These are phyloP conservation scores for Anoplius nigerrimus DNA, from an alignment of 2,888 invertebrate species.

Conservation along the genomic window DNA sequence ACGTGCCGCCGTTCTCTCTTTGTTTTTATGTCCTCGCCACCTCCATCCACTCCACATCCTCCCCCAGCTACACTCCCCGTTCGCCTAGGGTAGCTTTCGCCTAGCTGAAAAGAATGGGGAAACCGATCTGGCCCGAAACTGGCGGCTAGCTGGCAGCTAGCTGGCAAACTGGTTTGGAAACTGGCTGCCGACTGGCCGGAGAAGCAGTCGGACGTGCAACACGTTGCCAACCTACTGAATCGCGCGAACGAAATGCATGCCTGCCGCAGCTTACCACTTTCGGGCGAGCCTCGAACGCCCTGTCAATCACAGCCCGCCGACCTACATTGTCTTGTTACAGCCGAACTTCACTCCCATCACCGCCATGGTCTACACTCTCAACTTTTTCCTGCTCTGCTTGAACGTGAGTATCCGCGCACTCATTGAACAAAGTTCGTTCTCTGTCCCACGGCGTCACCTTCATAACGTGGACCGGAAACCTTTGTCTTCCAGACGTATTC, in stretches of 20 bases:
- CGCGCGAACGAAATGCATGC: too few relatives aligned
- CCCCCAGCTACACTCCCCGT: neutral
- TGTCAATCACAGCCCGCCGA: neutral
- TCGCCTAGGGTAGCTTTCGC: neutral
- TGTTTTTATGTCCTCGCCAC: neutral
- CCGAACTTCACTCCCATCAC: conserved; percentile 84
- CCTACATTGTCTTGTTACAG: conserved; percentile 76
- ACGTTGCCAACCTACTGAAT: conserved; percentile 2
- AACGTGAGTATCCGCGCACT: conserved; percentile 81
- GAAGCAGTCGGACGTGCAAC: conserved; percentile 1
- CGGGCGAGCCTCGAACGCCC: neutral
- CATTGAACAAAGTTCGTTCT: neutral
- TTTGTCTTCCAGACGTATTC: conserved; percentile 82
- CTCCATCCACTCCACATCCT: neutral
- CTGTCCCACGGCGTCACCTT: neutral
- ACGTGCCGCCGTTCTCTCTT: neutral
- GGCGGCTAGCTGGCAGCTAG: too few relatives aligned
- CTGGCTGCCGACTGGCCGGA: neutral
- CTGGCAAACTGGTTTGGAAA: neutral
- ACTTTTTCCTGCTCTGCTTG: conserved; percentile 85
- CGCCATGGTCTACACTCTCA: conserved; percentile 85
- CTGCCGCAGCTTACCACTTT: too few relatives aligned
- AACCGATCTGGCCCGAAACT: neutral
- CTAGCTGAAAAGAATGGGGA: conserved; percentile 3
- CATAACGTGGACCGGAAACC: neutral